phyloP scores from a whole-genome alignment of 2,888 invertebrate species.

The Antitype chi region DNA sequence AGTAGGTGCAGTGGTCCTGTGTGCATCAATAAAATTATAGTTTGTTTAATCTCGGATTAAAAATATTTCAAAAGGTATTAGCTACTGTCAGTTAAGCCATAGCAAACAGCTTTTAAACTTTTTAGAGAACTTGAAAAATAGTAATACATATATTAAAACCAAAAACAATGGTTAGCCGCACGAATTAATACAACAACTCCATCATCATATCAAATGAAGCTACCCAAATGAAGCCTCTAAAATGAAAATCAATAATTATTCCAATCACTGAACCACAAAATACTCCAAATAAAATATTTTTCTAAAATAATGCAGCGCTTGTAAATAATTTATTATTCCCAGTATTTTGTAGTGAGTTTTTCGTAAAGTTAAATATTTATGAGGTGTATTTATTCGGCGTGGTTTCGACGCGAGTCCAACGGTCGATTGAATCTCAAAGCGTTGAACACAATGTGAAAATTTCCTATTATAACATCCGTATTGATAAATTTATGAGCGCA shows the following conservation, averaged over 20 bases:
- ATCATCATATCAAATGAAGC: neutral
- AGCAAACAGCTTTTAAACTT: neutral
- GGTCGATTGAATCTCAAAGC: slow-evolving; percentile 77
- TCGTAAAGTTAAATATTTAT: slow-evolving; percentile 71
- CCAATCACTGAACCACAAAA: slow-evolving; percentile 14
- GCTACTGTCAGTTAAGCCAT: neutral
- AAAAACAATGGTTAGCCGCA: neutral
- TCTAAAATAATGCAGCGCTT: slow-evolving; percentile 38
- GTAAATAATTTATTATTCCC: slow-evolving; percentile 43
- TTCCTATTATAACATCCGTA: slow-evolving; percentile 72
- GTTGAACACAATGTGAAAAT: slow-evolving; percentile 73
- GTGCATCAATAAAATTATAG: too few species aligned
- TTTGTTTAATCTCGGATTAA: neutral
- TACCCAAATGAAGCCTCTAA: neutral
- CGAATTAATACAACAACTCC: neutral
- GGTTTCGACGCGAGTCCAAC: slow-evolving; percentile 64
- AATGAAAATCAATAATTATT: slow-evolving; percentile 1
- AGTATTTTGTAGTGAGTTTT: slow-evolving; percentile 54
- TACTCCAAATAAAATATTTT: neutral
- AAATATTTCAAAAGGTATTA: neutral
- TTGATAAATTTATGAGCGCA: slow-evolving; percentile 67
- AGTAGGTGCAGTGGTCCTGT: neutral
- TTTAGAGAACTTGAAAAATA: neutral
- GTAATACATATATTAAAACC: too few species aligned
- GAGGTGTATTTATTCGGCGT: slow-evolving; percentile 69